Base-by-base conservation (phyloP, 2,888 invertebrate genomes). In the Andrena marginata region DNA sequence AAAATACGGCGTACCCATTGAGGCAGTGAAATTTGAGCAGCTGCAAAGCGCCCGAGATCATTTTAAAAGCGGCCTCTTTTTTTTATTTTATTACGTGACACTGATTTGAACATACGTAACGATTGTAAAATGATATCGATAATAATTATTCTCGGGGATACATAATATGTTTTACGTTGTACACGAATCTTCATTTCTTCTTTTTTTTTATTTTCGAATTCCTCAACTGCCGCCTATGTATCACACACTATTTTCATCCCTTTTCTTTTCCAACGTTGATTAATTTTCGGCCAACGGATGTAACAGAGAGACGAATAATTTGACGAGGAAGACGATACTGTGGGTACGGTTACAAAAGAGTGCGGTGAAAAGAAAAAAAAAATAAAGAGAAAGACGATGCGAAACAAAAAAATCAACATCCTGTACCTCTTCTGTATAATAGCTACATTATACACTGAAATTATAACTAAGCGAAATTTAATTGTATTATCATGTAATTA, bases 401-500 rank as follows among this genome's bases (percentile, higher is more conserved):
- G 70, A 65, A 89, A 88, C 87, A 88, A 23, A 87, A 87, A 87
- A 87, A 89, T 88, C 83, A 89, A 92, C 88, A 92, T 90, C 86
- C 88, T 91, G 90, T 92, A 93, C 90, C 92, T 93, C 89, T 93
- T 92, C 92, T 92, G 92, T 93, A 92, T 92, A 92, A 93, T 93
- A 93, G 92, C 89, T 91, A 90, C 89, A 92, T 91, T 91, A 92
- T 89, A 92, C 89, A 91, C 84, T 90, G 89, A 90, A 90, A 90
- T 85, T 88, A 89, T 86, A 62, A 84, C 76, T 89, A 90, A 89
- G 89, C 86, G 85, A 90, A 89, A 86, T 91, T 91, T 91, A 91
- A 91, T 92, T 93, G 91, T 93, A 93, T 91, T 90, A 92, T 91
- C 91, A 90, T 93, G 93, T 94, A 93, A 94, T 92, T 93, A 93